Evolutionary conservation across 2,888 invertebrate genomes (phyloP).

Genomic region (Dendrolimus houi): DNA sequence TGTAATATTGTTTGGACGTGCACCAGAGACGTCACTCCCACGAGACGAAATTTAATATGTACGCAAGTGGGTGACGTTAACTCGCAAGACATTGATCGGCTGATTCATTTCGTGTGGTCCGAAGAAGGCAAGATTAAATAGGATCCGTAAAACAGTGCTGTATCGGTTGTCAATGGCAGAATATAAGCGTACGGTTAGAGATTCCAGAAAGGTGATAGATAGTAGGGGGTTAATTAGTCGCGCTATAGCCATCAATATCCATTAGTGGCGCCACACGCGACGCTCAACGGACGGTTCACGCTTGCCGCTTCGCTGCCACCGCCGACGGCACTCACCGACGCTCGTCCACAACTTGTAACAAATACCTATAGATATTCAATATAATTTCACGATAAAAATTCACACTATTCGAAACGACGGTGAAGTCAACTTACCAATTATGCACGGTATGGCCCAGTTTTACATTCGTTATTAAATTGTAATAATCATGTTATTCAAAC

Average conservation of each 20-base stretch:
- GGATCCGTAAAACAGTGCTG: conserved; percentile 29
- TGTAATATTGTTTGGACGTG: conserved; percentile 62
- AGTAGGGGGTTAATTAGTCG: conserved; percentile 64
- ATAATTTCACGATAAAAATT: not conserved
- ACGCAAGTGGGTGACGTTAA: conserved; percentile 44
- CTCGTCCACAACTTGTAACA: conserved; percentile 6
- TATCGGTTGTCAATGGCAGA: conserved; percentile 34
- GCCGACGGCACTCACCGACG: conserved; percentile 21
- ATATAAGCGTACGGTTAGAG: conserved; percentile 32
- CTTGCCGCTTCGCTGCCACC: conserved; percentile 18
- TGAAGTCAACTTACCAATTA: too few relatives aligned
- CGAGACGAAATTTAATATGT: conserved; percentile 35
- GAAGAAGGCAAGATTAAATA: conserved; percentile 42
- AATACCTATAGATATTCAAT: conserved; percentile 9
- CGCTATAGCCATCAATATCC: conserved; percentile 71
- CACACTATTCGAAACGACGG: not conserved
- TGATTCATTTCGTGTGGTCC: conserved; percentile 34
- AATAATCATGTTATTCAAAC: not conserved
- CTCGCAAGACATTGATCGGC: conserved; percentile 29
- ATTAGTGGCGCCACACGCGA: conserved; percentile 74
- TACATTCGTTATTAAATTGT: not conserved
- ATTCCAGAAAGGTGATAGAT: conserved; percentile 41
- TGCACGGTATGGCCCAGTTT: not conserved
- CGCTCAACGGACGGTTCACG: conserved; percentile 29
- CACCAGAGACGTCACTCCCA: conserved; percentile 40